Conservation (phyloP, 30 jellyfish, hydroid and myxozoan species). For the Cassiopea xamachana region DNA sequence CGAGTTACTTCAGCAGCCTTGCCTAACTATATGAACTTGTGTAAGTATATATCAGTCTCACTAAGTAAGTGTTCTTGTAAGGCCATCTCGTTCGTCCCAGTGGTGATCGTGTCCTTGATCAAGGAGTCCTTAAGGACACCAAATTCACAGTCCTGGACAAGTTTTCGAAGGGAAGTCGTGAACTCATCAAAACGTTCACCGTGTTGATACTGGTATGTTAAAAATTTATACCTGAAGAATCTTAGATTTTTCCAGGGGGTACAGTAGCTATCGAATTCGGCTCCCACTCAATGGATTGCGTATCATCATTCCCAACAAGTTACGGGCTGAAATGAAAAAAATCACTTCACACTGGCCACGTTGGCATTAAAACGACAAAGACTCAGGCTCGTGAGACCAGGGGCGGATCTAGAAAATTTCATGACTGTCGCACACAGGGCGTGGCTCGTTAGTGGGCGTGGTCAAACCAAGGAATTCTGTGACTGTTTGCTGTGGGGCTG, state of each 20-base stretch:
- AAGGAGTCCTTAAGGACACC: constrained; percentile 62
- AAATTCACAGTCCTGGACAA: constrained; percentile 74
- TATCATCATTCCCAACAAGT: constrained; percentile 33
- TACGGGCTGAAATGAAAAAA: too few species aligned
- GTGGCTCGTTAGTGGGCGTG: too few species aligned
- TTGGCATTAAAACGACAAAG: too few species aligned
- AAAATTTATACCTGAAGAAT: constrained; percentile 60
- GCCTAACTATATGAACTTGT: constrained; percentile 37
- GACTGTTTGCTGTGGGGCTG: too few species aligned
- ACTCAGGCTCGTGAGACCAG: too few species aligned
- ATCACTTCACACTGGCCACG: too few species aligned
- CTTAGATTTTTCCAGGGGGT: constrained; percentile 64
- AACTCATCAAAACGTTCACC: constrained; percentile 72
- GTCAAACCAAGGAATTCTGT: too few species aligned
- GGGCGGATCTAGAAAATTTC: too few species aligned
- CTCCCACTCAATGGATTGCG: constrained; percentile 16
- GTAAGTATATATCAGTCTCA: constrained; percentile 53
- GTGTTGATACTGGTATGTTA: constrained; percentile 57
- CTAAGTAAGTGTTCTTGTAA: constrained; percentile 75
- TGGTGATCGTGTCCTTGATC: constrained; percentile 71
- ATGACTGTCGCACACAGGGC: too few species aligned
- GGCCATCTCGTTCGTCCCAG: constrained; percentile 61
- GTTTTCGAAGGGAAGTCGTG: constrained; percentile 63
- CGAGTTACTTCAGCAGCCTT: constrained; percentile 43
- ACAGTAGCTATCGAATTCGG: constrained; percentile 53